Conservation (phyloP, 2,888 invertebrate genomes). For the Parochlus steinenii region DNA sequence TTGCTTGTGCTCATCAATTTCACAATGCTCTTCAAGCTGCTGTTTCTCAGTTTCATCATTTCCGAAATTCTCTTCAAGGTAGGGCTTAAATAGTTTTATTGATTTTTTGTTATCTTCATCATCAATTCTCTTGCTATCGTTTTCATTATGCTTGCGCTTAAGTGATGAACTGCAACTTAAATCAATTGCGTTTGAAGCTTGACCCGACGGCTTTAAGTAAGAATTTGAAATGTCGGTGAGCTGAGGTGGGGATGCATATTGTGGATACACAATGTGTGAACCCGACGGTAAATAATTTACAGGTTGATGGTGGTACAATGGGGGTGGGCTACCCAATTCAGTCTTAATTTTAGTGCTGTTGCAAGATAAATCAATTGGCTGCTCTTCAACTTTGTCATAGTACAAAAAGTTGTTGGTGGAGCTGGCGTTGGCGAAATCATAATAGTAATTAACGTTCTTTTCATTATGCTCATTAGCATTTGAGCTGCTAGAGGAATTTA, state of each 20-base stretch:
- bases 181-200: conserved; percentile 5
- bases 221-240: conserved; percentile 8
- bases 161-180: conserved; percentile 14
- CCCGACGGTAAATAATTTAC: no score
- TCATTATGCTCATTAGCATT: neutral
- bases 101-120: conserved; percentile 8
- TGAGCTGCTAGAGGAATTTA: neutral
- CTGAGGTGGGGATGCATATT: neutral
- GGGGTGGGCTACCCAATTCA: conserved; percentile 7
- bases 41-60: neutral
- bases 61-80: conserved; percentile 8
- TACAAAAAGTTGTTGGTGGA: neutral
- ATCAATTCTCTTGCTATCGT: neutral
- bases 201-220: neutral
- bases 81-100: conserved; percentile 9
- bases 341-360: conserved; percentile 7
- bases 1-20: neutral
- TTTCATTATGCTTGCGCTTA: conserved; percentile 17
- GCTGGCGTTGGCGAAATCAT: neutral
- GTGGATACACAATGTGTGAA: no score
- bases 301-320: conserved; percentile 2
- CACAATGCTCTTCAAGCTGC: no score
- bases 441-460: conserved; percentile 6
- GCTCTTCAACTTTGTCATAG: conserved; percentile 2
- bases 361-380: conserved; percentile 9